Evolutionary conservation across 2,113 vertebrate species (phyloP).

Genomic region (Hypocryptadius cinnamomeus): DNA sequence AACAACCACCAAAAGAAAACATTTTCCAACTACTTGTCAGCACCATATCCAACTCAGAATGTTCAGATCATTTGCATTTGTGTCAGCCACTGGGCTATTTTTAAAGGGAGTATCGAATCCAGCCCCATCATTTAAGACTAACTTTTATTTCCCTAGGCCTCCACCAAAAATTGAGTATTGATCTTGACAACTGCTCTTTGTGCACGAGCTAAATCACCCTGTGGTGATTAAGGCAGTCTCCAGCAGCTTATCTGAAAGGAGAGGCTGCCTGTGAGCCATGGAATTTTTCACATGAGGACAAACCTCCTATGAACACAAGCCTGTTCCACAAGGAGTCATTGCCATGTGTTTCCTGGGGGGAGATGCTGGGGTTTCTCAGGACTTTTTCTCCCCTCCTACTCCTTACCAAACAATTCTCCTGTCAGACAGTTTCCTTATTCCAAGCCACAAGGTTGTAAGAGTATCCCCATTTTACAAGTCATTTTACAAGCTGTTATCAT

Average conservation of each 20-base stretch:
- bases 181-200: neutral
- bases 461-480: neutral
- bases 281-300: neutral
- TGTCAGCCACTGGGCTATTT: neutral
- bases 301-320: rapidly evolving
- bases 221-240: neutral
- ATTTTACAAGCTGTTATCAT: neutral
- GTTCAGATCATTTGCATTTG: neutral
- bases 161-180: slow-evolving; percentile 16
- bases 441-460: neutral
- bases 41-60: neutral
- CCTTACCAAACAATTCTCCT: neutral
- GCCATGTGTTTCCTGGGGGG: neutral
- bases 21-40: neutral
- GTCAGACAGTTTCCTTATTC: neutral
- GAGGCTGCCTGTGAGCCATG: neutral
- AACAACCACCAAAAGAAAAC: neutral
- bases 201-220: neutral
- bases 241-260: neutral
- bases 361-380: neutral
- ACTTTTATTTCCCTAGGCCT: slow-evolving; percentile 10
- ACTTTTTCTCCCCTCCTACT: neutral
- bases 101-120: neutral
- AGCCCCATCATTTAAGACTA: neutral
- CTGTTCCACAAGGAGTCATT: neutral